phyloP scores from a whole-genome alignment of 2,797 vertebrate genomes.

The Petrocephalus sullivani region DNA sequence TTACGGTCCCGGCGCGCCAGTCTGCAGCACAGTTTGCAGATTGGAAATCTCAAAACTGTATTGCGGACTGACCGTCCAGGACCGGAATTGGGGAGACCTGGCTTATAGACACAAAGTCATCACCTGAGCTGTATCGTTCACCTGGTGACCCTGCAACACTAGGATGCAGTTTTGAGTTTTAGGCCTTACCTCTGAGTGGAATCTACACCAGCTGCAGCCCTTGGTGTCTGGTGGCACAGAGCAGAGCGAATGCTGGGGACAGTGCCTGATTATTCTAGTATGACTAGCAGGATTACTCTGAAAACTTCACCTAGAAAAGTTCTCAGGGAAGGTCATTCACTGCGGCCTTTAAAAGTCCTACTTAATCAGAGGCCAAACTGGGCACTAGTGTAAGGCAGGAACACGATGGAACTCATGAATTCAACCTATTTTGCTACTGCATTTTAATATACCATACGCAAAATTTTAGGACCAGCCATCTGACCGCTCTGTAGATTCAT shows the following conservation, averaged over 20 bases:
- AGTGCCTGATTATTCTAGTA: conserved; percentile 17
- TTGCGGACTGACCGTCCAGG: not conserved
- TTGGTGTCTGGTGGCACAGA: conserved; percentile 19
- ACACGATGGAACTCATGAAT: not conserved
- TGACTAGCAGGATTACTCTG: conserved; percentile 17
- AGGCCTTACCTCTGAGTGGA: conserved; percentile 16
- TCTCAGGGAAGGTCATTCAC: conserved; percentile 12
- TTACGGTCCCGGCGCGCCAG: not conserved
- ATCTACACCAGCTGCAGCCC: conserved; percentile 20
- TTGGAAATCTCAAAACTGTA: not conserved
- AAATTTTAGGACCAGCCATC: not conserved
- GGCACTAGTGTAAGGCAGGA: not conserved
- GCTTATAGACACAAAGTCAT: not conserved
- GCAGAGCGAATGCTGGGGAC: not conserved
- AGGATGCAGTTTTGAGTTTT: conserved; percentile 26
- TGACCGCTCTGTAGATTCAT: not conserved
- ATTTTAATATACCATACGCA: not conserved
- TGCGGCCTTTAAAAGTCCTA: conserved; percentile 9
- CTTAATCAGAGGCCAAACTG: conserved; percentile 17
- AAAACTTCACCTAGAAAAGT: conserved; percentile 19
- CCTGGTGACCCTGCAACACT: conserved; percentile 21
- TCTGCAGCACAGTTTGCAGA: not conserved
- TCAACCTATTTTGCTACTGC: not conserved
- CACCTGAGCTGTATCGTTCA: not conserved
- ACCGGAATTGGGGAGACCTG: not conserved